Conservation (phyloP, 2,797 vertebrate genomes). For the Myripristis jacobus region DNA sequence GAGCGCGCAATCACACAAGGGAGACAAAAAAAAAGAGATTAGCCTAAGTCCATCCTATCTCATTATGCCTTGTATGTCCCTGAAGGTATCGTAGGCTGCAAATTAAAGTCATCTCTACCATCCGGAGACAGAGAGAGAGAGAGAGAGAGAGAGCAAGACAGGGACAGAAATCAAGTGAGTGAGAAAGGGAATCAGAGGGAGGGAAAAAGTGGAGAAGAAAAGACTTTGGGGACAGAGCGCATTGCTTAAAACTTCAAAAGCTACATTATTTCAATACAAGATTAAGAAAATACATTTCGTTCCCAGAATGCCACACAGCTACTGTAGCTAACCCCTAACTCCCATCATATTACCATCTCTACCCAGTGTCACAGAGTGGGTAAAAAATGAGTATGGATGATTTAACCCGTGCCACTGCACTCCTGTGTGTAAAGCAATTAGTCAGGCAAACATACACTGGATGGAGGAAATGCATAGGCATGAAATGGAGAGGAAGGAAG, state of each 20-base stretch:
- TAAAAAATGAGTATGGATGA: constrained; percentile 19
- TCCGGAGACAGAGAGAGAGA: constrained; percentile 44
- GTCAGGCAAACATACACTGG: constrained; percentile 19
- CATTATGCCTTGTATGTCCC: constrained; percentile 51
- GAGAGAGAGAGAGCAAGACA: too few relatives aligned
- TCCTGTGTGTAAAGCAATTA: constrained; percentile 23
- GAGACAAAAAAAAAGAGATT: constrained; percentile 19
- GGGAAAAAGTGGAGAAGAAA: constrained; percentile 25
- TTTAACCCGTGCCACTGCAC: not conserved
- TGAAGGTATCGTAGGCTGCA: constrained; percentile 51
- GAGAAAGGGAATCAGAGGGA: not conserved
- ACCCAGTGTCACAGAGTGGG: not conserved
- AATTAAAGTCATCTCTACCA: constrained; percentile 59
- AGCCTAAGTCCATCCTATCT: constrained; percentile 30
- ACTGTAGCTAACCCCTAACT: not conserved
- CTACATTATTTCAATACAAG: constrained; percentile 17
- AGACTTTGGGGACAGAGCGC: constrained; percentile 32
- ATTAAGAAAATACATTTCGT: constrained; percentile 33
- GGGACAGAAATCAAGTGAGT: not conserved
- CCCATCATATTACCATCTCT: not conserved
- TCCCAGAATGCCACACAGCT: not conserved
- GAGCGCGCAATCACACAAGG: constrained; percentile 27
- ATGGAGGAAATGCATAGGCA: constrained; percentile 32
- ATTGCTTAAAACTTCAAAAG: constrained; percentile 52
- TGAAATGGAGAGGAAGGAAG: constrained; percentile 17